Evolutionary conservation across 2,113 vertebrate genomes (phyloP), one percentile per base, ranked within the genome.

Genomic region (Marmota flaviventris): DNA sequence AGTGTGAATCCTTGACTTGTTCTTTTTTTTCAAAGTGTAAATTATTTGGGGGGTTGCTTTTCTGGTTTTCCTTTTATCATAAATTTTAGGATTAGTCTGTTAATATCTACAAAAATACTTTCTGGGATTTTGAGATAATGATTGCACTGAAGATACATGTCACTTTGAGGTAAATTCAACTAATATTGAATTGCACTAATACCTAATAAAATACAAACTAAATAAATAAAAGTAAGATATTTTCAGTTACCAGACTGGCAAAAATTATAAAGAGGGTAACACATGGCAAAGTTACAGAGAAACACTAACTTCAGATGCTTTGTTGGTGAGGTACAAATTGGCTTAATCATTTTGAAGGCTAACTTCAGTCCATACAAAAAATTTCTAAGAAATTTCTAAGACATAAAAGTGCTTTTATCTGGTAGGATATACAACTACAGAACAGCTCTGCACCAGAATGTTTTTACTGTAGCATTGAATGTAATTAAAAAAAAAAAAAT

Each of bases 181-280:
- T 70, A 27, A 87, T 61, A 87, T 0, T 72, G 24, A 37, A 42
- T 72, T 81, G 32, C 2, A 61, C 53, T 79, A 72, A 39, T 48
- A 70, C n/a, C 37, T 65, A 77, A 86, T 79, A 39, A 79, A 79
- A 72, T 37, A 37, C 25, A 48, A 56, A 45, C n/a, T 72, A 45
- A 91, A 45, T 45, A 9, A 65, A 79, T 51, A 76, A 78, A 63
- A 61, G 22, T 61, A 61, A 63, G 24, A 63, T 63, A 63, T 58
- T 72, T 93, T 87, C 11, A 87, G 70, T 81, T 37, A 37, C 53
- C 27, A 79, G 29, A 81, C 25, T 72, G 48, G 51, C 39, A 93
- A 72, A 87, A 51, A 93, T 72, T 70, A 81, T 25, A 48, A 87
- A 93, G 85, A 58, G 32, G 39, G 51, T 70, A 58, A 93, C 69